Evolutionary conservation across 2,797 vertebrate species (phyloP).

Genomic region (Melopsittacus undulatus): DNA sequence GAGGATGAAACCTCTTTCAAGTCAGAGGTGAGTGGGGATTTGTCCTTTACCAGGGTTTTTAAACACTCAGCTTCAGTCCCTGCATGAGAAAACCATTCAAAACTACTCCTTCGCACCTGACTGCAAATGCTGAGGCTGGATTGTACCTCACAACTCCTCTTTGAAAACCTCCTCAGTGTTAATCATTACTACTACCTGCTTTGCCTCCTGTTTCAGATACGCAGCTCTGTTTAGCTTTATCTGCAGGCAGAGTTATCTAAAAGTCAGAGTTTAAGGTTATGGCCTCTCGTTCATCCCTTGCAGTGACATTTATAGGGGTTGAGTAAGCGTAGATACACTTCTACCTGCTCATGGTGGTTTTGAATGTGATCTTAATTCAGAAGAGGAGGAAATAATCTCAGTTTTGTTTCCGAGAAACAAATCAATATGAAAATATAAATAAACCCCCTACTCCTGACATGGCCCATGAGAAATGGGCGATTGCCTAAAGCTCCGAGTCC

Average conservation of each 20-base stretch:
- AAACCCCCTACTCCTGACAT: neutral
- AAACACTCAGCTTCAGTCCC: neutral
- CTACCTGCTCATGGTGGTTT: neutral
- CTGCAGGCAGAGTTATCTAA: neutral
- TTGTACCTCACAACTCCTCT: neutral
- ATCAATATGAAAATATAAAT: neutral
- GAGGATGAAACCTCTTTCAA: conserved; percentile 96
- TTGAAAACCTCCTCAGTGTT: neutral
- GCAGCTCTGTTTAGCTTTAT: neutral
- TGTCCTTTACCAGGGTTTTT: neutral
- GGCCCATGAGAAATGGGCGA: neutral
- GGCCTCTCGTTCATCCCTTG: neutral
- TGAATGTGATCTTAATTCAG: neutral
- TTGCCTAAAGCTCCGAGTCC: neutral
- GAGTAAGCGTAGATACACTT: neutral
- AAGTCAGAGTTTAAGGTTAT: neutral
- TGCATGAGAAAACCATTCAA: neutral
- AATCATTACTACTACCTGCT: neutral
- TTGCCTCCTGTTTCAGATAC: neutral
- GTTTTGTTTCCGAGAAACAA: neutral
- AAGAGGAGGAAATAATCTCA: neutral
- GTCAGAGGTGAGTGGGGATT: conserved; percentile 86
- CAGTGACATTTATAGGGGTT: neutral
- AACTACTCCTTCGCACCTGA: neutral
- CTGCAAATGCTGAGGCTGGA: neutral